Evolutionary conservation across 2,888 invertebrate species (phyloP).

Genomic region (Nemapogon koenigi): DNA sequence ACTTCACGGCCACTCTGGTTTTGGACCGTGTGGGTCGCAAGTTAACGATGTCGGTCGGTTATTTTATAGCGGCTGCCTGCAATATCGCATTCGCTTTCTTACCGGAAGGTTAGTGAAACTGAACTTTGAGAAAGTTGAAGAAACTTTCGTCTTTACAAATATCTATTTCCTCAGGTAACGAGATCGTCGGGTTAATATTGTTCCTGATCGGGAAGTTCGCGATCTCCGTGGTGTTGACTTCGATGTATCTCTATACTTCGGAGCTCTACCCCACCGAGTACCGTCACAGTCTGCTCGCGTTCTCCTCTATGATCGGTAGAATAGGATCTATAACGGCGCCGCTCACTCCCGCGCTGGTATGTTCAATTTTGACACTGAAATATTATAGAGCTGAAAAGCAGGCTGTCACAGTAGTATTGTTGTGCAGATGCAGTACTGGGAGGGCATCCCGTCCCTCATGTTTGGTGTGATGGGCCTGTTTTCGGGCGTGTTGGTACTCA

Average conservation of each 20-base stretch:
- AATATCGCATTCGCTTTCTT: constrained; percentile 43
- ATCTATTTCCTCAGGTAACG: too few relatives aligned
- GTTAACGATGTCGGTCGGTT: constrained; percentile 62
- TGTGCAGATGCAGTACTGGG: constrained; percentile 38
- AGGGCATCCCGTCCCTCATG: constrained; percentile 55
- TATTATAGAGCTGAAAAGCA: too few relatives aligned
- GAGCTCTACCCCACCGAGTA: constrained; percentile 76
- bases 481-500: constrained; percentile 60
- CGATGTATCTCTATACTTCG: constrained; percentile 70
- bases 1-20: constrained; percentile 64
- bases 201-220: constrained; percentile 70
- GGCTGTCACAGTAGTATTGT: too few relatives aligned
- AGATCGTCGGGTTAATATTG: constrained; percentile 40
- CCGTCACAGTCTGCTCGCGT: constrained; percentile 70
- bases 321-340: constrained; percentile 75
- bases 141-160: too few relatives aligned
- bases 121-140: too few relatives aligned
- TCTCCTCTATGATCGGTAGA: constrained; percentile 75
- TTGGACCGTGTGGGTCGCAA: constrained; percentile 70
- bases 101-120: constrained; percentile 63
- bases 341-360: constrained; percentile 69
- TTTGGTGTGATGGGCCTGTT: constrained; percentile 59
- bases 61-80: constrained; percentile 63
- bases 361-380: too few relatives aligned
- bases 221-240: constrained; percentile 69